Conservation (phyloP, 2,797 vertebrate genomes). For the Labroides dimidiatus region DNA sequence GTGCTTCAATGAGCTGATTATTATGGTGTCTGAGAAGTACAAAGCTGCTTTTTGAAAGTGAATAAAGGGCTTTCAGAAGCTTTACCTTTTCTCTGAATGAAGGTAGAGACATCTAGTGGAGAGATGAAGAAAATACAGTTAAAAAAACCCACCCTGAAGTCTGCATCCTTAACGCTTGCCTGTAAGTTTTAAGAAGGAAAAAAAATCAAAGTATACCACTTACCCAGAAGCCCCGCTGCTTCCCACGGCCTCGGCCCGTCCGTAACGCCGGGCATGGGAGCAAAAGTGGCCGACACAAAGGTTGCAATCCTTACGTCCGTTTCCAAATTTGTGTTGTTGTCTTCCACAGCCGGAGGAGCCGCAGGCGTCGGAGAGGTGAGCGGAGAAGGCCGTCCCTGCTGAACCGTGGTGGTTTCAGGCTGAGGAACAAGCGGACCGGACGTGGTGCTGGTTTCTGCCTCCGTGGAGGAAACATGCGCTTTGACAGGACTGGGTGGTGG, state of each 20-base stretch:
- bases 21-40: not conserved
- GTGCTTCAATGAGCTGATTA: not conserved
- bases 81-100: constrained; percentile 83
- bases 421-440: constrained; percentile 40
- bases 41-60: not conserved
- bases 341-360: constrained; percentile 25
- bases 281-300: constrained; percentile 79
- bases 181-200: too few relatives aligned
- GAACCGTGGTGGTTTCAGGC: constrained; percentile 31
- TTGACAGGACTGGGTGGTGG: constrained; percentile 31
- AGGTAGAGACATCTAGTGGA: constrained; percentile 83
- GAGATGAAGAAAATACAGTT: constrained; percentile 43
- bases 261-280: constrained; percentile 82
- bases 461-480: constrained; percentile 13
- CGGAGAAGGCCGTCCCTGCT: constrained; percentile 5
- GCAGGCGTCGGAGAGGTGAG: constrained; percentile 45
- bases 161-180: not conserved
- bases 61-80: not conserved
- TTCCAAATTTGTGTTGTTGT: constrained; percentile 47
- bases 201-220: constrained; percentile 8
- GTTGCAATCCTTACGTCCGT: constrained; percentile 69
- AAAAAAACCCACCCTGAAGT: not conserved
- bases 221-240: constrained; percentile 81
- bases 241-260: constrained; percentile 79
- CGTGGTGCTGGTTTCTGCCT: constrained; percentile 50